Conservation (phyloP, 1,140 invertebrate species). For the Nephila pilipes region DNA sequence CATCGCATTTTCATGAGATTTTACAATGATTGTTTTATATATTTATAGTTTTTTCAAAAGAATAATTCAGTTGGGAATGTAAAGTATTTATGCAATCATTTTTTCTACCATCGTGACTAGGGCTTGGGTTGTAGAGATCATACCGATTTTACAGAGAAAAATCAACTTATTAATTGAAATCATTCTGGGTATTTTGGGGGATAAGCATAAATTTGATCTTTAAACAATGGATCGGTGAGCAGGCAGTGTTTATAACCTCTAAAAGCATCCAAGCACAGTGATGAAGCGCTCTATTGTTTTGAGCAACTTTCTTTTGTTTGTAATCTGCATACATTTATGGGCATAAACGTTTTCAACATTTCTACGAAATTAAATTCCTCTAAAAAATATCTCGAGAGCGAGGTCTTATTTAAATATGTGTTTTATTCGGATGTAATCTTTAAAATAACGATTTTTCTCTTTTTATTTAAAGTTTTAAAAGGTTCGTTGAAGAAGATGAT, state of each 20-base stretch:
- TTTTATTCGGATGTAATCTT: neutral
- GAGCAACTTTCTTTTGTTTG: neutral
- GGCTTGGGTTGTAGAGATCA: neutral
- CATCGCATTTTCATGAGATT: neutral
- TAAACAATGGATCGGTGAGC: conserved; percentile 53
- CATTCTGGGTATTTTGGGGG: conserved; percentile 59
- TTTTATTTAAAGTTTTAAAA: neutral
- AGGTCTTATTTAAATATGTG: neutral
- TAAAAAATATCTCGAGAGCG: neutral
- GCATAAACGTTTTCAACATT: conserved; percentile 32
- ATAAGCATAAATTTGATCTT: conserved; percentile 58
- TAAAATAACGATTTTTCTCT: neutral
- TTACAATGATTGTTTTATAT: neutral
- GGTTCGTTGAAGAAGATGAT: too few relatives aligned
- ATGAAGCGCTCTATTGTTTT: conserved; percentile 66
- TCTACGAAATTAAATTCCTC: conserved; percentile 5
- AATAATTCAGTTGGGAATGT: neutral
- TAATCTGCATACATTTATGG: conserved; percentile 27
- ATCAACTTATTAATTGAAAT: conserved; percentile 66
- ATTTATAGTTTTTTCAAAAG: neutral
- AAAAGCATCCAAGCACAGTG: conserved; percentile 64
- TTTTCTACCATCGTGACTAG: neutral
- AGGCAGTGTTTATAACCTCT: conserved; percentile 48
- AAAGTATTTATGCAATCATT: neutral
- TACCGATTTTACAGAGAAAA: conserved; percentile 42